Evolutionary conservation across 2,888 invertebrate genomes (phyloP).

Genomic region (Thymelicus acteon): DNA sequence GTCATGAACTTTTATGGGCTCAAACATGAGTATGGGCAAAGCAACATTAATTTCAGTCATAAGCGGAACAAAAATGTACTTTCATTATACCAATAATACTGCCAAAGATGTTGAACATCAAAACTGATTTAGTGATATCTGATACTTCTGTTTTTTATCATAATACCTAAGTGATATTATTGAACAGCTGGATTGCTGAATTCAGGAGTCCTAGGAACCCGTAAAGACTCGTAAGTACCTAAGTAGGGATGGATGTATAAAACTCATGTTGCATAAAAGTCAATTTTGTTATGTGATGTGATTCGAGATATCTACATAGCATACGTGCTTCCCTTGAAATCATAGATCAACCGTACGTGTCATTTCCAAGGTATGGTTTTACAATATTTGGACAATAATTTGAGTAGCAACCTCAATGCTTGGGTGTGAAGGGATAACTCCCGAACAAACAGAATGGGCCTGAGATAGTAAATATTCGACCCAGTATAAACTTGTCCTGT

Average conservation of each 20-base stretch:
- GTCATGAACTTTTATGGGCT: conserved; percentile 79
- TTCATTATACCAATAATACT: conserved; percentile 18
- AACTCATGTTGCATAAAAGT: not conserved
- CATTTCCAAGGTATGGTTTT: conserved; percentile 61
- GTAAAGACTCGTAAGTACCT: too few species aligned
- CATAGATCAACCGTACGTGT: conserved; percentile 51
- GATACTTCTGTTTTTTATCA: not conserved
- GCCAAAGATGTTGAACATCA: conserved; percentile 17
- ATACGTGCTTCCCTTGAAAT: conserved; percentile 28
- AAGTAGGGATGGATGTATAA: not conserved
- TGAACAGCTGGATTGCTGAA: too few species aligned
- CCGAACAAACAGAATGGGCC: conserved; percentile 73
- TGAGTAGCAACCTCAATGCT: conserved; percentile 69
- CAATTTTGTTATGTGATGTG: conserved; percentile 1
- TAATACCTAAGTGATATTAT: not conserved
- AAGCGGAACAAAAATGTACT: conserved; percentile 57
- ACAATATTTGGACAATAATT: conserved; percentile 71
- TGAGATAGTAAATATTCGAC: conserved; percentile 71
- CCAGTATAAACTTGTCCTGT: conserved; percentile 58
- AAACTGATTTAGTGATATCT: conserved; percentile 15
- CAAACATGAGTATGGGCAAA: conserved; percentile 58
- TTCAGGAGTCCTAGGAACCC: too few species aligned
- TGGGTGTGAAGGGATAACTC: conserved; percentile 82
- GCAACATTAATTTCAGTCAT: conserved; percentile 69
- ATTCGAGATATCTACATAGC: not conserved